Evolutionary conservation across 2,113 vertebrate genomes (phyloP).

Genomic region (Trematomus loennbergii): DNA sequence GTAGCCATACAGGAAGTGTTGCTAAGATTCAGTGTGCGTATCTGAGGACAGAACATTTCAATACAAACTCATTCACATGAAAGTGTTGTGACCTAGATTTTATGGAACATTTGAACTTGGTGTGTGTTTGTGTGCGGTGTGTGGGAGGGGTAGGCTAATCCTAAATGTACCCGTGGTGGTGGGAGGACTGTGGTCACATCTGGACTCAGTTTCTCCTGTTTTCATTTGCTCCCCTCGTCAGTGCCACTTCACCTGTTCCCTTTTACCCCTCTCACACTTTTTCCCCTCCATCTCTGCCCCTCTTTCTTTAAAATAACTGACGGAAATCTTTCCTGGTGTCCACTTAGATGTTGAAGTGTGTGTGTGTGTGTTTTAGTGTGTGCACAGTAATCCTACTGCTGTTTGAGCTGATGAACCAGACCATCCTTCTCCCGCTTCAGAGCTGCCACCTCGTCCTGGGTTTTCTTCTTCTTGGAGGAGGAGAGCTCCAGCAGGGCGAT

Average conservation of each 20-base stretch:
- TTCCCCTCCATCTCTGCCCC: background rate
- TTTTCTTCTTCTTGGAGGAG: slow-evolving; percentile 97
- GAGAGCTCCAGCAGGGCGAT: slow-evolving; percentile 97
- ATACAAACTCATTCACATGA: slow-evolving; percentile 54
- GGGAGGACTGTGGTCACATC: slow-evolving; percentile 71
- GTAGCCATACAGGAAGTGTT: slow-evolving; percentile 10
- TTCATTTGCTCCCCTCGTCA: slow-evolving; percentile 67
- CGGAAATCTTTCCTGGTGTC: background rate
- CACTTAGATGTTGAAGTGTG: background rate
- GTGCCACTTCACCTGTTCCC: slow-evolving; percentile 58
- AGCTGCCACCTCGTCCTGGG: slow-evolving; percentile 95
- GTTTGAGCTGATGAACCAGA: slow-evolving; percentile 96
- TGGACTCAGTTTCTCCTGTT: slow-evolving; percentile 69
- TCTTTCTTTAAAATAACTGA: slow-evolving; percentile 7
- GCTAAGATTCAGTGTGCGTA: slow-evolving; percentile 13
- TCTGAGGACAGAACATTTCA: slow-evolving; percentile 28
- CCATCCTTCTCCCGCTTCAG: slow-evolving; percentile 96
- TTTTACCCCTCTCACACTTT: background rate
- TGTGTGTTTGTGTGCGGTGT: slow-evolving; percentile 46
- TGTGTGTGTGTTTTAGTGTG: background rate
- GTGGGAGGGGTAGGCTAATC: slow-evolving; percentile 69
- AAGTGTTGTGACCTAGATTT: slow-evolving; percentile 53
- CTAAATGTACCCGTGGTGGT: slow-evolving; percentile 76
- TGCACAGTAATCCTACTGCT: slow-evolving; percentile 84
- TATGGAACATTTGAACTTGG: slow-evolving; percentile 42